A percentile compares a stretch with the other conserved stretches of the same genome.
phyloP scores from a whole-genome alignment of 2,797 vertebrate genomes.

The Sebastes jordani region DNA sequence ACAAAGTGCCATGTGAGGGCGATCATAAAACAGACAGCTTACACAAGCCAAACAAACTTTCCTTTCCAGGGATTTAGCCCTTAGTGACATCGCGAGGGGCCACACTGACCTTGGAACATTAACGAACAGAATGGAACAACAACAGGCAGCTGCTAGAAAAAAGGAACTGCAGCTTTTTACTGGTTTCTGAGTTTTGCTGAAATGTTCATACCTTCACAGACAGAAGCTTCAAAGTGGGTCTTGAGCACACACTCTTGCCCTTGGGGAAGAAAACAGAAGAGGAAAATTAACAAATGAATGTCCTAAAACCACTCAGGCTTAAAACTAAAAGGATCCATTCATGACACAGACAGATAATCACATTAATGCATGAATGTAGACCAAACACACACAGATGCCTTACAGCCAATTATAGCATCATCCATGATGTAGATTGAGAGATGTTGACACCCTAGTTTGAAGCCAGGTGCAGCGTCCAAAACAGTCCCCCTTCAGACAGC shows the following conservation, averaged over 20 bases:
- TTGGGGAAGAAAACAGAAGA: not conserved
- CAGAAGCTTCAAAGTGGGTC: not conserved
- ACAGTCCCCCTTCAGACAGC: not conserved
- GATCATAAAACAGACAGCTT: conserved; percentile 25
- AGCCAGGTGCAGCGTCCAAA: not conserved
- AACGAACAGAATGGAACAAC: not conserved
- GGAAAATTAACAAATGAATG: not conserved
- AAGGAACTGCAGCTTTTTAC: not conserved
- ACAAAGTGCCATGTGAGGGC: conserved; percentile 39
- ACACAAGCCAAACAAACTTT: conserved; percentile 27
- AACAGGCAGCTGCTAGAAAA: not conserved
- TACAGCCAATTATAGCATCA: conserved; percentile 13
- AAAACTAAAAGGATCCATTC: not conserved
- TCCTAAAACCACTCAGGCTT: too few relatives aligned
- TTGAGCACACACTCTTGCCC: not conserved
- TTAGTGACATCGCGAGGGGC: conserved; percentile 4
- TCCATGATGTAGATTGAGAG: not conserved
- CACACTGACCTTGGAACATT: conserved; percentile 29
- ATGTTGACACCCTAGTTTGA: conserved; percentile 11
- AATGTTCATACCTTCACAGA: not conserved
- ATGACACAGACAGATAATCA: not conserved
- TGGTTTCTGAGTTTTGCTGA: not conserved
- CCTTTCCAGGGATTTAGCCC: conserved; percentile 5
- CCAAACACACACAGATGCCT: not conserved
- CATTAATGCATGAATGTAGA: not conserved